Conservation (phyloP, 2,888 invertebrate species). For the Eupithecia subumbrata region DNA sequence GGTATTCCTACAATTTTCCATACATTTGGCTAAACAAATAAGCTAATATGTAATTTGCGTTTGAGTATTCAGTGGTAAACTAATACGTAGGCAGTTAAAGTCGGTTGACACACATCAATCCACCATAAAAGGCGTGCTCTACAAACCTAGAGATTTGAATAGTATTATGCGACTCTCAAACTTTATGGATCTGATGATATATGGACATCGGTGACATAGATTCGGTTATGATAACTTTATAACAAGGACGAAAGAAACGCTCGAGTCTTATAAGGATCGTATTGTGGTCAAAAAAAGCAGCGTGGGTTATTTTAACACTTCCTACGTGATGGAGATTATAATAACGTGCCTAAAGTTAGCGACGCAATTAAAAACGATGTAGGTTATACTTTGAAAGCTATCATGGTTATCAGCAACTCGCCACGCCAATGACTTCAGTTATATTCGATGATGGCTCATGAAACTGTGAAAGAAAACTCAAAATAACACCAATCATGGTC, state of each 20-base stretch:
- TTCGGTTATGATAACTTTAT: background rate
- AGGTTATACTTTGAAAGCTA: too few relatives aligned
- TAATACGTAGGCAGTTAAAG: slow-evolving; percentile 4
- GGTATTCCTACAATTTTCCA: background rate
- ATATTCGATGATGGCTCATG: too few relatives aligned
- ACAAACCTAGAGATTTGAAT: background rate
- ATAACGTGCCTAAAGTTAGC: background rate
- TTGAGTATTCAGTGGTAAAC: background rate
- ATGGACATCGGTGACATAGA: background rate
- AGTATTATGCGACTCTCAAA: background rate
- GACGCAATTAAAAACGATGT: background rate
- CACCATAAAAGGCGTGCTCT: background rate
- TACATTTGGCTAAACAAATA: background rate
- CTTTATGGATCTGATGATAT: background rate
- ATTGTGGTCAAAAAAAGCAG: background rate
- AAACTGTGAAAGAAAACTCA: too few relatives aligned
- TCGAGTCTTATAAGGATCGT: background rate
- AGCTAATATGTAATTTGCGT: background rate
- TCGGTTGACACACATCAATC: background rate
- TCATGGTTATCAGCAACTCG: too few relatives aligned
- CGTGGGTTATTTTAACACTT: slow-evolving; percentile 5
- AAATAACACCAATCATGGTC: too few relatives aligned
- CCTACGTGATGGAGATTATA: background rate
- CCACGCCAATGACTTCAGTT: too few relatives aligned
- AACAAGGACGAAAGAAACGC: background rate